Evolutionary conservation across 1,140 invertebrate genomes (phyloP).

Genomic region (Zophobas morio): DNA sequence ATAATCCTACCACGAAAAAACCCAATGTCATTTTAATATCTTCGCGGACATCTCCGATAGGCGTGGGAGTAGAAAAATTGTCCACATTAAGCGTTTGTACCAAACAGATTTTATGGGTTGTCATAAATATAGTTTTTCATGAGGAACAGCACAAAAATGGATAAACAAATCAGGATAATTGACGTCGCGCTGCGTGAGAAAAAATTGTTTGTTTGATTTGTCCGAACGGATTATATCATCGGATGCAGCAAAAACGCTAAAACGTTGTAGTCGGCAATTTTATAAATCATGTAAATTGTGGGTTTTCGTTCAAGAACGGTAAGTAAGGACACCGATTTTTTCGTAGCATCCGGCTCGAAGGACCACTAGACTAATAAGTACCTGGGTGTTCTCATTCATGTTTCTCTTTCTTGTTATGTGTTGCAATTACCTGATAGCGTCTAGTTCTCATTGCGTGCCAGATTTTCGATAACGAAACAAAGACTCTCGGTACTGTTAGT

Average conservation of each 20-base stretch:
- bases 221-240: conserved; percentile 26
- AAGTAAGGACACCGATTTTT: not conserved
- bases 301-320: conserved; percentile 6
- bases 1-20: not conserved
- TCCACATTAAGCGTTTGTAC: not conserved
- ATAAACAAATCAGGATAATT: not conserved
- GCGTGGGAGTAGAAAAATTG: not conserved
- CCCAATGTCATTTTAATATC: not conserved
- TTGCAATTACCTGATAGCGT: too few relatives aligned
- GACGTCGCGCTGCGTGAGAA: not conserved
- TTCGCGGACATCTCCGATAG: not conserved
- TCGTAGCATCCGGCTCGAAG: too few relatives aligned
- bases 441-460: too few relatives aligned
- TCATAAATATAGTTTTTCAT: not conserved
- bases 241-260: conserved; percentile 13
- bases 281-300: conserved; percentile 7
- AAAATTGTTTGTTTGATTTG: conserved; percentile 34
- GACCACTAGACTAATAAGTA: too few relatives aligned
- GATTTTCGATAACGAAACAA: too few relatives aligned
- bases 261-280: conserved; percentile 11
- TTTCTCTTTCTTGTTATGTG: too few relatives aligned
- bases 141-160: too few relatives aligned
- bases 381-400: too few relatives aligned
- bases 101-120: too few relatives aligned
- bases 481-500: not conserved